Percentiles rank a stretch among this genome's conserved stretches.
Evolutionary conservation across 1,140 invertebrate genomes (phyloP).

Genomic region (Aricia agestis): DNA sequence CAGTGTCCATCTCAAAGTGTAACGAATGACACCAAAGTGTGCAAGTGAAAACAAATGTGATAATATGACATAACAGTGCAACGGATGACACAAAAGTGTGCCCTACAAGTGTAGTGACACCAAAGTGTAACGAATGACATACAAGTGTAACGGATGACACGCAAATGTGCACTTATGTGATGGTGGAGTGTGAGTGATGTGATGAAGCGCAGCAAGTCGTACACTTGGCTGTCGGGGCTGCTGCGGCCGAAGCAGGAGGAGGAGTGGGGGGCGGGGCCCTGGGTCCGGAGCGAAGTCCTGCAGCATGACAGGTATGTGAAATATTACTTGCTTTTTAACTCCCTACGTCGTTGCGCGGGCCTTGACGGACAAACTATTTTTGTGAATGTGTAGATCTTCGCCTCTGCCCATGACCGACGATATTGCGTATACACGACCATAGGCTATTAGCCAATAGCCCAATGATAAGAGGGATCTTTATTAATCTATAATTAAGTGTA

Average conservation of each 20-base stretch:
- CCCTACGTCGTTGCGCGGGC: too few relatives aligned
- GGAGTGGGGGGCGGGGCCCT: slow-evolving; percentile 57
- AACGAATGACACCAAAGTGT: neutral
- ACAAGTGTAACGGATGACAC: neutral
- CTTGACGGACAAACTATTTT: too few relatives aligned
- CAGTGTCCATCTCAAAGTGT: too few relatives aligned
- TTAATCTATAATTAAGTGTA: too few relatives aligned
- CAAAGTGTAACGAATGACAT: neutral
- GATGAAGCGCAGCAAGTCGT: slow-evolving; percentile 70
- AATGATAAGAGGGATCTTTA: too few relatives aligned
- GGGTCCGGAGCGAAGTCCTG: slow-evolving; percentile 51
- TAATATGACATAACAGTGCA: neutral
- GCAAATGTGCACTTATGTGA: slow-evolving; percentile 24
- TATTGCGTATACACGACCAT: too few relatives aligned
- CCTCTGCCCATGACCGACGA: too few relatives aligned
- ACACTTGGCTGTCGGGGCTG: slow-evolving; percentile 68
- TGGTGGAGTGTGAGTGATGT: slow-evolving; percentile 29
- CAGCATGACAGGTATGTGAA: slow-evolving; percentile 55
- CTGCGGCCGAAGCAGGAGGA: slow-evolving; percentile 52
- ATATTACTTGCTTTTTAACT: too few relatives aligned
- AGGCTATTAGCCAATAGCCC: too few relatives aligned
- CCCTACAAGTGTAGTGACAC: neutral
- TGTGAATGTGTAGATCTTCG: too few relatives aligned
- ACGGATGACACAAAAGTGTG: neutral
- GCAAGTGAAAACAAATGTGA: neutral